A percentile compares a stretch with the other conserved stretches of the same genome.
These are phyloP conservation scores for Biston betularia DNA, from an alignment of 2,888 invertebrate species.

Conservation along the genomic window DNA sequence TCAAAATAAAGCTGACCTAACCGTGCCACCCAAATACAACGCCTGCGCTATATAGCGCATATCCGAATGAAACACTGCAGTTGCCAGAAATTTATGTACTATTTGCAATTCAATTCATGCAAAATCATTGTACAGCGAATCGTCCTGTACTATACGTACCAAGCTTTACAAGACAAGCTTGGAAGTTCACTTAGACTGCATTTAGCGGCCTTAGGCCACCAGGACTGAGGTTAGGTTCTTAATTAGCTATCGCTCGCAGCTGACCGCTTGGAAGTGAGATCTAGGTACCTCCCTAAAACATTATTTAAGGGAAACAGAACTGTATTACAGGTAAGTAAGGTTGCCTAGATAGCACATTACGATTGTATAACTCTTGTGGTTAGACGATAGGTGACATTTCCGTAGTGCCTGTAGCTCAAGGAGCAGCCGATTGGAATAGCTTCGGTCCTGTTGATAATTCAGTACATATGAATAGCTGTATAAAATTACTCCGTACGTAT, in stretches of 20 bases:
- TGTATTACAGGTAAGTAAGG: slow-evolving; percentile 46
- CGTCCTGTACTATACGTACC: slow-evolving; percentile 50
- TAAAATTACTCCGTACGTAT: slow-evolving; percentile 27
- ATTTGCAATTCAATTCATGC: slow-evolving; percentile 72
- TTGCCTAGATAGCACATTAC: slow-evolving; percentile 27
- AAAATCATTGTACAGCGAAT: slow-evolving; percentile 61
- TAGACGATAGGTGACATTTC: slow-evolving; percentile 63
- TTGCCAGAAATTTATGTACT: slow-evolving; percentile 57
- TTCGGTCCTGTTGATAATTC: slow-evolving; percentile 47
- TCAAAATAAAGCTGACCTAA: slow-evolving; percentile 32
- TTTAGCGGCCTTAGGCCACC: slow-evolving; percentile 74
- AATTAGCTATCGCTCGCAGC: slow-evolving; percentile 81
- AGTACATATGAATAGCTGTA: slow-evolving; percentile 34
- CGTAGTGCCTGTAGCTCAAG: slow-evolving; percentile 58
- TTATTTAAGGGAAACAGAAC: slow-evolving; percentile 42
- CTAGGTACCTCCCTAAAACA: slow-evolving; percentile 51
- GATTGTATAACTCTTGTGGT: slow-evolving; percentile 57
- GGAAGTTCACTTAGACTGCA: slow-evolving; percentile 74
- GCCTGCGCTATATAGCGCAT: slow-evolving; percentile 47
- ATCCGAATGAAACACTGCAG: slow-evolving; percentile 56
- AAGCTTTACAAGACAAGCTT: slow-evolving; percentile 66
- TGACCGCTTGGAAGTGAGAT: slow-evolving; percentile 78
- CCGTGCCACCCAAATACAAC: slow-evolving; percentile 33
- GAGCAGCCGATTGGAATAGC: slow-evolving; percentile 55
- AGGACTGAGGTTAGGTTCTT: slow-evolving; percentile 78